phyloP scores from a whole-genome alignment of 35 echinoderm and acorn worm species.

The Nesometra sesokonis region DNA sequence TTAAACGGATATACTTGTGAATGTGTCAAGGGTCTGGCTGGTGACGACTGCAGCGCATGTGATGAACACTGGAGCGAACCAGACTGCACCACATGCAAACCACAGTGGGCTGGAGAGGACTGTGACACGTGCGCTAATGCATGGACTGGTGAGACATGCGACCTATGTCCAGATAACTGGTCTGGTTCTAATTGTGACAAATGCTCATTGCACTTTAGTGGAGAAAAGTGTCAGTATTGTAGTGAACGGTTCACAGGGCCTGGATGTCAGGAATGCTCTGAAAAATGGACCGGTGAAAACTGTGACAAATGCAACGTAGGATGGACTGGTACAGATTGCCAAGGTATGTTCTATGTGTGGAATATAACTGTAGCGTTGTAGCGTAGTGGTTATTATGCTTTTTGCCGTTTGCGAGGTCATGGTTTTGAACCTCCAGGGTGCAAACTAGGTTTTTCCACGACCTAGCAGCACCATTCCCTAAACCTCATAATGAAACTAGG shows the following conservation, averaged over 20 bases:
- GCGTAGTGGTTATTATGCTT: too few species aligned
- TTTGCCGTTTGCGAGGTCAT: too few species aligned
- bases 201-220: neutral
- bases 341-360: neutral
- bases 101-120: neutral
- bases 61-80: neutral
- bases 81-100: neutral
- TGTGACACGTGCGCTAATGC: neutral
- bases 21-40: neutral
- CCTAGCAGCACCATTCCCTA: too few species aligned
- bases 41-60: neutral
- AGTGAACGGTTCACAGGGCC: neutral
- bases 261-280: neutral
- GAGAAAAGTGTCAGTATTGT: neutral
- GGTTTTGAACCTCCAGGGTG: too few species aligned
- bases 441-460: too few species aligned
- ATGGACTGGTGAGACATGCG: neutral
- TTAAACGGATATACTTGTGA: neutral
- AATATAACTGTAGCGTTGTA: too few species aligned
- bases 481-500: too few species aligned
- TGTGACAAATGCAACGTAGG: neutral
- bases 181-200: neutral
- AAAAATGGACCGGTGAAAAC: neutral
- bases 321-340: neutral
- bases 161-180: neutral